Conservation (phyloP, 2,113 vertebrate genomes). For the Butorides virescens region DNA sequence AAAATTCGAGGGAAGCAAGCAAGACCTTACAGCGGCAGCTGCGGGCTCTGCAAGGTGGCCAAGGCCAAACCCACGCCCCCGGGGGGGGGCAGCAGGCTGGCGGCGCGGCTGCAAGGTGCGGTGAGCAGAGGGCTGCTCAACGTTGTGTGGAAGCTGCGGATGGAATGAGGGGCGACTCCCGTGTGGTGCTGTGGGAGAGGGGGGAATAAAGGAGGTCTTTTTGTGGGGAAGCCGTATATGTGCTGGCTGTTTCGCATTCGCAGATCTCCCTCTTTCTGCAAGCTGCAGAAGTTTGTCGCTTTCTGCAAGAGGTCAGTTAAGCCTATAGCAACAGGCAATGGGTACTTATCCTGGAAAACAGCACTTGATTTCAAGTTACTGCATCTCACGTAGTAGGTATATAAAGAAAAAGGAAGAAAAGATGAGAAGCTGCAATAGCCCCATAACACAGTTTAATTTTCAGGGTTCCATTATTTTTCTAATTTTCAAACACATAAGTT, state of each 20-base stretch:
- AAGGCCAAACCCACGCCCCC: rapidly evolving
- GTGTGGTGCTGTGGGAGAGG: neutral
- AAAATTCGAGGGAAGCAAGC: neutral
- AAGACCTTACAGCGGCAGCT: neutral
- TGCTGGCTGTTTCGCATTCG: neutral
- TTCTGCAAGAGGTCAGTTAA: neutral
- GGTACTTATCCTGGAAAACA: neutral
- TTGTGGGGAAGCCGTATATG: rapidly evolving
- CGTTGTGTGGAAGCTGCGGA: too few relatives aligned
- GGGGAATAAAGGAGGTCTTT: neutral
- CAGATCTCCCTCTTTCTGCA: neutral
- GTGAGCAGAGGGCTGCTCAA: neutral
- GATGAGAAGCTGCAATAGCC: neutral
- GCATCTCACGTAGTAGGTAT: rapidly evolving
- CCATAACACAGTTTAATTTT: neutral
- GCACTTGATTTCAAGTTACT: neutral
- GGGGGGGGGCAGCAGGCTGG: rapidly evolving
- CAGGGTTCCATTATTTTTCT: neutral
- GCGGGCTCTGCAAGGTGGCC: rapidly evolving
- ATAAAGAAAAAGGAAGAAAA: neutral
- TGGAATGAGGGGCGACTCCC: neutral
- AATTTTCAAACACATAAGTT: neutral
- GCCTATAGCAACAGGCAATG: neutral
- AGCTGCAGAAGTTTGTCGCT: rapidly evolving
- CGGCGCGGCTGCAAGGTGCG: neutral